These are phyloP conservation scores for Heliconius erato DNA, from an alignment of 2,888 invertebrate genomes.

Conservation along the genomic window DNA sequence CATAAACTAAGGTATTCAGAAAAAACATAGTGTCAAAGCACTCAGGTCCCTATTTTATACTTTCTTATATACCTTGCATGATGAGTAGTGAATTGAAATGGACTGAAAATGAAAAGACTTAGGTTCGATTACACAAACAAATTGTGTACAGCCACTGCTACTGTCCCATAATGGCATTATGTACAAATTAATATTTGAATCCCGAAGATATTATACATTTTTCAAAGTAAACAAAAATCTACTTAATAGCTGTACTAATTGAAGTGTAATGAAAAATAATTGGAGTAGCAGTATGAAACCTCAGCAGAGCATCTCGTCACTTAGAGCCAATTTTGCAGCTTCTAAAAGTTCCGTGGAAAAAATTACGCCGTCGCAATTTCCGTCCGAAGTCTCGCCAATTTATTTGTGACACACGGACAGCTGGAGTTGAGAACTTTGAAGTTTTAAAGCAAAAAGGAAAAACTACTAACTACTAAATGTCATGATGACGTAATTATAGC, in stretches of 20 bases:
- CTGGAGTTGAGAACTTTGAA: background rate
- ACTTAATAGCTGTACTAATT: background rate
- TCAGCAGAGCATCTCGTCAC: slow-evolving; percentile 8
- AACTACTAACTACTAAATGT: too few relatives aligned
- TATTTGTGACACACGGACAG: slow-evolving; percentile 14
- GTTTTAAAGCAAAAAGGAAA: background rate
- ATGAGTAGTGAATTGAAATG: too few relatives aligned
- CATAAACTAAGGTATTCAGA: too few relatives aligned
- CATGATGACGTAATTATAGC: background rate
- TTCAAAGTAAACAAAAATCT: background rate
- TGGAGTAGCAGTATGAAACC: slow-evolving; percentile 6
- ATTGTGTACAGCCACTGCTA: too few relatives aligned
- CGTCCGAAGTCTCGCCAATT: slow-evolving; percentile 43
- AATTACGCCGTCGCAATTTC: slow-evolving; percentile 44
- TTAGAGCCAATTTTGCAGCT: slow-evolving; percentile 39
- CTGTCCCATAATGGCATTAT: too few relatives aligned
- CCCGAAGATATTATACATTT: too few relatives aligned
- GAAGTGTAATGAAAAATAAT: slow-evolving; percentile 24
- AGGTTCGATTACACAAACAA: too few relatives aligned
- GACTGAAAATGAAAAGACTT: too few relatives aligned
- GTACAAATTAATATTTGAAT: too few relatives aligned
- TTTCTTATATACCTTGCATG: too few relatives aligned
- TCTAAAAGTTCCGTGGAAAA: slow-evolving; percentile 42
- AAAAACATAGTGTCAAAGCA: too few relatives aligned
- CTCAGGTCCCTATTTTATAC: too few relatives aligned